These are phyloP conservation scores for Periplaneta americana DNA, from an alignment of 1,140 invertebrate genomes.

Conservation along the genomic window DNA sequence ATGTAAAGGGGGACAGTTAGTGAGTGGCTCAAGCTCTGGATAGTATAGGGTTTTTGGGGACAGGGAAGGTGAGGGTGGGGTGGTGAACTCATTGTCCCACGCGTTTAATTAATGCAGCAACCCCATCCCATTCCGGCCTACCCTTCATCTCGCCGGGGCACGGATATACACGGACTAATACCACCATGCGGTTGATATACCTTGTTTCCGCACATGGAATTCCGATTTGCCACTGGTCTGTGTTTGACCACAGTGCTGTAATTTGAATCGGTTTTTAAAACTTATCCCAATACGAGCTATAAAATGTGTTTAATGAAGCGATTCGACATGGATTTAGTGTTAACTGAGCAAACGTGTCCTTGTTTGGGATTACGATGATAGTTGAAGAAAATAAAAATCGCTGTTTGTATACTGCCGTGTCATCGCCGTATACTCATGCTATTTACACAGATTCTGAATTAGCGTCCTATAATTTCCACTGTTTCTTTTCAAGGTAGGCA, in stretches of 20 bases:
- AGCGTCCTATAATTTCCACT: too few species aligned
- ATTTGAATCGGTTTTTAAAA: neutral
- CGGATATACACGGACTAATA: neutral
- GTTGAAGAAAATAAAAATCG: too few species aligned
- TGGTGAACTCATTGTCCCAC: conserved; percentile 9
- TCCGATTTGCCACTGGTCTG: neutral
- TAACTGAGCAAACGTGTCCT: too few species aligned
- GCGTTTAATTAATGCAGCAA: conserved; percentile 16
- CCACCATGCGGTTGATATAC: neutral
- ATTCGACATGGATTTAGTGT: neutral
- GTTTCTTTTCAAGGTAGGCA: too few species aligned
- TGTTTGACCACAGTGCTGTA: neutral
- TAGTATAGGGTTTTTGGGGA: neutral
- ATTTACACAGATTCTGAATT: too few species aligned
- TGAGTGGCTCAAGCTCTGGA: neutral
- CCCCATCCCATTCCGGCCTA: neutral
- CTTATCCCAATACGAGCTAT: neutral
- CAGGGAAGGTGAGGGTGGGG: neutral
- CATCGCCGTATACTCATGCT: too few species aligned
- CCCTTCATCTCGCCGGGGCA: neutral
- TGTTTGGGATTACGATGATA: too few species aligned
- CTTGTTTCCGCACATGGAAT: neutral
- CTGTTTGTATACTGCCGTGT: too few species aligned
- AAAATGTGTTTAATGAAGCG: neutral
- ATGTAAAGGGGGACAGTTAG: neutral